Conservation (phyloP, 2,888 invertebrate species). For the Euproctis similis region DNA sequence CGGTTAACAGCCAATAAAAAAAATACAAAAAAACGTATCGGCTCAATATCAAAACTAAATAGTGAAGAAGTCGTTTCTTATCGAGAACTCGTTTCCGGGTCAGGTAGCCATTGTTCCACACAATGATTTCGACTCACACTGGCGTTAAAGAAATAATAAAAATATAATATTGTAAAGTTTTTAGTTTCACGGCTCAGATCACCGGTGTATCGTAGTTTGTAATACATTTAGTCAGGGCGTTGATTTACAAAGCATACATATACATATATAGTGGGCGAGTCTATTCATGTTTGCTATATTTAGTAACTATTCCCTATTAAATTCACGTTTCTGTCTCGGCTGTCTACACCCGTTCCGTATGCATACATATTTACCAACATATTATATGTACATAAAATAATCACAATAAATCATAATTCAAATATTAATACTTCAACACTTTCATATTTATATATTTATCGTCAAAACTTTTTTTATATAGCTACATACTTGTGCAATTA, state of each 20-base stretch:
- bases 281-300: slow-evolving; percentile 74
- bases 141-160: slow-evolving; percentile 30
- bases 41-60: slow-evolving; percentile 29
- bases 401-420: too few relatives aligned
- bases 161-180: slow-evolving; percentile 31
- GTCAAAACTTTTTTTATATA: too few relatives aligned
- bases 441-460: too few relatives aligned
- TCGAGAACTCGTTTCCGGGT: slow-evolving; percentile 40
- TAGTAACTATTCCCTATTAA: slow-evolving; percentile 70
- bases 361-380: too few relatives aligned
- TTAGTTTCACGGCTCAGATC: slow-evolving; percentile 38
- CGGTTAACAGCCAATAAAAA: slow-evolving; percentile 2
- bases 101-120: slow-evolving; percentile 38
- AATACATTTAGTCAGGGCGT: slow-evolving; percentile 68
- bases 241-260: slow-evolving; percentile 65
- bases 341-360: too few relatives aligned
- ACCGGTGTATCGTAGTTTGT: slow-evolving; percentile 55
- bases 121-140: slow-evolving; percentile 32
- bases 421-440: too few relatives aligned
- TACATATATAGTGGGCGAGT: slow-evolving; percentile 64
- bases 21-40: slow-evolving; percentile 14
- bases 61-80: slow-evolving; percentile 28
- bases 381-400: too few relatives aligned
- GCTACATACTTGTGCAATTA: too few relatives aligned
- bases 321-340: slow-evolving; percentile 61